These are phyloP conservation scores for Thera obeliscata DNA, from an alignment of 2,888 invertebrate genomes.

Conservation along the genomic window DNA sequence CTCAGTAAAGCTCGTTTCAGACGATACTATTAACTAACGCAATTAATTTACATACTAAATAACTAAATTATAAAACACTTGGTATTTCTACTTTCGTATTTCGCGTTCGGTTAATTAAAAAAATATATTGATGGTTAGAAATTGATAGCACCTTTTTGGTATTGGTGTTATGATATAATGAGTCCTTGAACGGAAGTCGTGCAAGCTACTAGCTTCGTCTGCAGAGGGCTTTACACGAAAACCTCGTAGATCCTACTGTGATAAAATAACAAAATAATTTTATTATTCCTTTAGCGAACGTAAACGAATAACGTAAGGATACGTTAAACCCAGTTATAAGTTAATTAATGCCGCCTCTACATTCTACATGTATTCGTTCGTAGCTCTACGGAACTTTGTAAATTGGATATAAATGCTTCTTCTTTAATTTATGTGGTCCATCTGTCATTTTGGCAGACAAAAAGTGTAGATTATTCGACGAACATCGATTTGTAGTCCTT, in stretches of 20 bases:
- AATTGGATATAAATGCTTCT: not conserved
- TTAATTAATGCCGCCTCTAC: conserved; percentile 15
- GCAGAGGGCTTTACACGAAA: conserved; percentile 46
- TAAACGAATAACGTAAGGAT: conserved; percentile 53
- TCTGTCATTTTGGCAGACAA: no score
- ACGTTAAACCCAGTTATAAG: conserved; percentile 39
- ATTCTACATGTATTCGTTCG: conserved; percentile 12
- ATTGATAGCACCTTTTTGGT: no score
- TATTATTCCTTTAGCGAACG: conserved; percentile 55
- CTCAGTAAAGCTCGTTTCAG: conserved; percentile 13
- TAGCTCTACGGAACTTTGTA: not conserved
- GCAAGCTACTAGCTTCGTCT: conserved; percentile 5
- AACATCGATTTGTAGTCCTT: no score
- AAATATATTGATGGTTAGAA: no score
- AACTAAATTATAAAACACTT: not conserved
- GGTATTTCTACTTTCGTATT: no score
- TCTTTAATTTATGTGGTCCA: no score
- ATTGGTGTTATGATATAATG: no score
- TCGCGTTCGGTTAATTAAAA: no score
- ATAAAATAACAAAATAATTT: conserved; percentile 65
- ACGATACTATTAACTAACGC: conserved; percentile 5
- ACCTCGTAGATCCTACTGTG: conserved; percentile 73
- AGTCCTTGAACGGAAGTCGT: not conserved
- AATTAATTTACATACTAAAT: not conserved
- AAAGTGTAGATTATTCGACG: no score